Percentiles rank a stretch among this genome's conserved stretches.
Conservation (phyloP, 1,140 invertebrate genomes). For the Drosophila mayri region DNA sequence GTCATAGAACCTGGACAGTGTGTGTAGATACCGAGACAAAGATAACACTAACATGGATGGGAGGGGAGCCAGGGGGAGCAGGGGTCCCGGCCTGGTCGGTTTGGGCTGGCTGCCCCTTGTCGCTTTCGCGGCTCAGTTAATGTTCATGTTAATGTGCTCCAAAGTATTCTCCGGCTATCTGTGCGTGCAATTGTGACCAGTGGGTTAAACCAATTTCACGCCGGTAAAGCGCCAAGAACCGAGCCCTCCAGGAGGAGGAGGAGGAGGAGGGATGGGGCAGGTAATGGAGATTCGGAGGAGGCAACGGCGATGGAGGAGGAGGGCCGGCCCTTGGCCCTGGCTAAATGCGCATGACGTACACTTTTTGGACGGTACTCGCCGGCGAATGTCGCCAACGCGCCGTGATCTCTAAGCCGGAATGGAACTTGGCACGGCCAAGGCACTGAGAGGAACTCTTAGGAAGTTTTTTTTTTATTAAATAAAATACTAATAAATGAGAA, state of each 20-base stretch:
- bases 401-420: conserved; percentile 61
- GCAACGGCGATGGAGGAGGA: neutral
- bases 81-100: conserved; percentile 43
- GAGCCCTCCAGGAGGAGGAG: conserved; percentile 4
- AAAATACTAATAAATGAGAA: neutral
- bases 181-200: conserved; percentile 82
- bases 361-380: conserved; percentile 68
- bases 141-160: conserved; percentile 78
- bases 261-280: neutral
- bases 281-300: neutral
- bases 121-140: conserved; percentile 80
- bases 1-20: conserved; percentile 66
- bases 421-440: conserved; percentile 43
- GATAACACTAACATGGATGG: conserved; percentile 46
- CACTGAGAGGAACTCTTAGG: conserved; percentile 1
- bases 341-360: conserved; percentile 80
- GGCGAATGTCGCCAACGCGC: conserved; percentile 63
- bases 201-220: conserved; percentile 84
- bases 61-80: neutral
- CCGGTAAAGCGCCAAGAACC: conserved; percentile 81
- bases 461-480: neutral
- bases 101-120: conserved; percentile 60
- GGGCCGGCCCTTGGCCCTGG: conserved; percentile 27
- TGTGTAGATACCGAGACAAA: conserved; percentile 74
- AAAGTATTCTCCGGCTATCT: conserved; percentile 60